phyloP scores from a whole-genome alignment of 2,888 invertebrate species.

The Meliscaeva auricollis region DNA sequence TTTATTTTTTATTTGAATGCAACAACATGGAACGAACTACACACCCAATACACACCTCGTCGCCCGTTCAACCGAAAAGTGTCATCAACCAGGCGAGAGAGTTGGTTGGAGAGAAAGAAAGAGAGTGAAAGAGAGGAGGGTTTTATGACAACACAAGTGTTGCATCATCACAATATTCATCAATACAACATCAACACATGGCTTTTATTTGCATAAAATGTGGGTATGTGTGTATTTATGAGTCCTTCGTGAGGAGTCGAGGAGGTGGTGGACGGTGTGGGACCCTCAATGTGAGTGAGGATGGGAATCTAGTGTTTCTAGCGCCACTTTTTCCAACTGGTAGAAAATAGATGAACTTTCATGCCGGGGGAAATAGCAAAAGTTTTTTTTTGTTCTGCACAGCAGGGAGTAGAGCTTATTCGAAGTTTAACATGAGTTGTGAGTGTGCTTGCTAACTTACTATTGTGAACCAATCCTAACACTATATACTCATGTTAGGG shows the following conservation, averaged over 20 bases:
- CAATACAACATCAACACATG: conserved; percentile 68
- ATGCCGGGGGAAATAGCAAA: conserved; percentile 7
- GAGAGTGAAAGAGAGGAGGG: conserved; percentile 1
- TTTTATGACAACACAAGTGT: conserved; percentile 57
- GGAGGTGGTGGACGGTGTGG: background rate
- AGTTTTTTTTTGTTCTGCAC: background rate
- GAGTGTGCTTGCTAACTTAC: background rate
- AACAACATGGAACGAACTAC: conserved; percentile 29
- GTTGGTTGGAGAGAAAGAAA: background rate
- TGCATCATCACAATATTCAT: conserved; percentile 68
- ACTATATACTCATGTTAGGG: background rate
- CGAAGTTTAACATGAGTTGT: conserved; percentile 5
- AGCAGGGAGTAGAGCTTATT: conserved; percentile 28
- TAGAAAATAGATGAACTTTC: conserved; percentile 61
- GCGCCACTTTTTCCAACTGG: conserved; percentile 37
- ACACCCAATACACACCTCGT: conserved; percentile 39
- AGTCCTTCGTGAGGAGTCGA: background rate
- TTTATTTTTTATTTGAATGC: conserved; percentile 50
- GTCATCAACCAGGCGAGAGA: conserved; percentile 47
- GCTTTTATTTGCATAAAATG: conserved; percentile 54
- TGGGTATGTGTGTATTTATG: background rate
- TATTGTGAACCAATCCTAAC: conserved; percentile 41
- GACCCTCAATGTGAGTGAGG: background rate
- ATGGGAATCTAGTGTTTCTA: conserved; percentile 13
- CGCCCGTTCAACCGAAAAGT: conserved; percentile 36